Conservation (phyloP, 2,113 vertebrate genomes). For the Bostrychus sinensis region DNA sequence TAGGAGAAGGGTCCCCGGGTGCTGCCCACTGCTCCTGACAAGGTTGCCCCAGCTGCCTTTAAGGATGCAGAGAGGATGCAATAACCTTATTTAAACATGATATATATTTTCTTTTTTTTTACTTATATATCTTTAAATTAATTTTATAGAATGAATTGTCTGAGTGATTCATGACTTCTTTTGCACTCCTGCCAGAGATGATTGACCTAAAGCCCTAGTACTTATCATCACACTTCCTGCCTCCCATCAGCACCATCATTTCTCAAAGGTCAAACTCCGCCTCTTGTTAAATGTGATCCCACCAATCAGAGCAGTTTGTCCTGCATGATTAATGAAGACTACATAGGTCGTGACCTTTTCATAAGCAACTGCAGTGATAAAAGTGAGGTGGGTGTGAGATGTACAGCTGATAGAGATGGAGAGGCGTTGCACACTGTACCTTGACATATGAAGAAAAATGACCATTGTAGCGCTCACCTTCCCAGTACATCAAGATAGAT, state of each 20-base stretch:
- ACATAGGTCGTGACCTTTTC: conserved; percentile 66
- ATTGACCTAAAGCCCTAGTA: background rate
- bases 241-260: background rate
- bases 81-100: too few relatives aligned
- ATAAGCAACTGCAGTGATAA: conserved; percentile 45
- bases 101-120: background rate
- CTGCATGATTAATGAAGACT: conserved; percentile 60
- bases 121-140: background rate
- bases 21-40: too few relatives aligned
- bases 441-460: conserved; percentile 64
- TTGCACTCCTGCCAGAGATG: background rate
- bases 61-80: too few relatives aligned
- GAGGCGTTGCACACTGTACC: conserved; percentile 30
- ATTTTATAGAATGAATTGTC: background rate
- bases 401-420: conserved; percentile 43
- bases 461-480: conserved; percentile 37
- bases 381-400: conserved; percentile 29
- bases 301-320: conserved; percentile 45
- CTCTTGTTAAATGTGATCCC: conserved; percentile 47
- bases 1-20: too few relatives aligned
- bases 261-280: conserved; percentile 61
- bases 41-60: too few relatives aligned
- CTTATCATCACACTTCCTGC: background rate
- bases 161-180: too few relatives aligned
- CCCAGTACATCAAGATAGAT: conserved; percentile 53